Evolutionary conservation across 2,113 vertebrate species (phyloP).

Genomic region (Strix uralensis): DNA sequence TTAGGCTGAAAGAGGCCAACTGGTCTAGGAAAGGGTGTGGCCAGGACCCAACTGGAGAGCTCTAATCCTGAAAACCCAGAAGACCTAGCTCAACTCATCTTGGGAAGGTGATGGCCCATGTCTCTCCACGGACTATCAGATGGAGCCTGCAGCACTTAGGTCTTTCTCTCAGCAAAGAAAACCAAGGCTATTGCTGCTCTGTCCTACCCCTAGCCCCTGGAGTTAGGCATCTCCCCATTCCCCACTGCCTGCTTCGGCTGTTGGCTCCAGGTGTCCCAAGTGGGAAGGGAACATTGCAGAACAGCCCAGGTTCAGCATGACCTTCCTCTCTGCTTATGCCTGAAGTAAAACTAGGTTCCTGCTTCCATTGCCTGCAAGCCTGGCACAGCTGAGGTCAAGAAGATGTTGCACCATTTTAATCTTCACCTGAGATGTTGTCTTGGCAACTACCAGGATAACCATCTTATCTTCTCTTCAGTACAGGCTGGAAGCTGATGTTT

Average conservation of each 20-base stretch:
- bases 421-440: background rate
- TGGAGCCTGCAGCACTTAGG: background rate
- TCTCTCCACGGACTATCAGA: background rate
- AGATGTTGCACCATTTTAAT: background rate
- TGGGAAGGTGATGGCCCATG: background rate
- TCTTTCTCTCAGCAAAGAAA: background rate
- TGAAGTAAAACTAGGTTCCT: background rate
- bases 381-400: background rate
- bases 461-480: background rate
- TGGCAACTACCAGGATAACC: background rate
- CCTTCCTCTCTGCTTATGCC: background rate
- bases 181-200: background rate
- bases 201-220: background rate
- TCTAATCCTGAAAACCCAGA: background rate
- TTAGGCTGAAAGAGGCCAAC: background rate
- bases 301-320: background rate
- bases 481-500: background rate
- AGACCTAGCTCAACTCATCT: background rate
- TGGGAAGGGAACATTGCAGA: background rate
- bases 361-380: background rate
- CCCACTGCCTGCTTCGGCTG: background rate
- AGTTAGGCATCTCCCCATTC: background rate
- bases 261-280: background rate
- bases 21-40: background rate
- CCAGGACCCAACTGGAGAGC: background rate